These are phyloP conservation scores for Dallia pectoralis DNA, from an alignment of 2,797 vertebrate species.

Conservation along the genomic window DNA sequence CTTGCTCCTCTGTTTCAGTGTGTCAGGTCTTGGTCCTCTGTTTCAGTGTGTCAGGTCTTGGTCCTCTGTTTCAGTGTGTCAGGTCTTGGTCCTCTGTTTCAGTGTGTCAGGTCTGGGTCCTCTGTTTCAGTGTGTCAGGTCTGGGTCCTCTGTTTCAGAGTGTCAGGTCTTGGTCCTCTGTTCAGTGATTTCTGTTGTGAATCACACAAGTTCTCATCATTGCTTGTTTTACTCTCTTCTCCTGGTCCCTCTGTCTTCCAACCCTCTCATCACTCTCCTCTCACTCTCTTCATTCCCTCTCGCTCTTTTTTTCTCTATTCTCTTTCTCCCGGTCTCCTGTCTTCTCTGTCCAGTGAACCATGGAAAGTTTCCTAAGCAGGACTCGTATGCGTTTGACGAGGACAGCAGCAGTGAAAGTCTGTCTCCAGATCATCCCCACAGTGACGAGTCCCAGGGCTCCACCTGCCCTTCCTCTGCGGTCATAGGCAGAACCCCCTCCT, in stretches of 20 bases:
- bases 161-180: not conserved
- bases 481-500: constrained; percentile 68
- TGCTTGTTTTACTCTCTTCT: not conserved
- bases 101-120: not conserved
- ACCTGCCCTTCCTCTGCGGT: constrained; percentile 71
- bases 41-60: not conserved
- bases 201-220: not conserved
- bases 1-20: not conserved
- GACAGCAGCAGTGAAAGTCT: constrained; percentile 93
- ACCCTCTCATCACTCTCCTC: too few species aligned
- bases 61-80: not conserved
- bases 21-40: not conserved
- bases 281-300: not conserved
- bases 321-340: not conserved
- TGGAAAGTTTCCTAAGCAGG: constrained; percentile 84
- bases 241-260: not conserved
- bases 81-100: too few species aligned
- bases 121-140: not conserved
- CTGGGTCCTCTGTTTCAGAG: not conserved
- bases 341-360: constrained; percentile 75
- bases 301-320: not conserved
- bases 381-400: constrained; percentile 93
- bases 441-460: constrained; percentile 83
- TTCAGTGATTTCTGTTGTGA: not conserved
- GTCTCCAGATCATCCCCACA: constrained; percentile 86